Percentiles rank a stretch among this genome's conserved stretches.
Evolutionary conservation across 1,140 invertebrate genomes (phyloP).

Genomic region (Oppia nitens): DNA sequence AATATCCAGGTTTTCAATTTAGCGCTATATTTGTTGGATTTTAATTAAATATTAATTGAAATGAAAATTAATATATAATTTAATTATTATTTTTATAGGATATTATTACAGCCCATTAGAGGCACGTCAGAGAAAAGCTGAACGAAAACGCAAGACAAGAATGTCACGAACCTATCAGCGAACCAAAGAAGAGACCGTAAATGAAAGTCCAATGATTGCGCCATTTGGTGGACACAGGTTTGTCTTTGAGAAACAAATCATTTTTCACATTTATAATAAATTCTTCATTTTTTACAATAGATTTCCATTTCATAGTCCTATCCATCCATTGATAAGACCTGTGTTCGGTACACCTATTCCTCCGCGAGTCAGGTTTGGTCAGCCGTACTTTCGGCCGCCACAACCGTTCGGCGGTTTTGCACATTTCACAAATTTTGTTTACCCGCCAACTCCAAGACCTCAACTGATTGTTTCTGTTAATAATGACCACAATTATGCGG

Average conservation of each 20-base stretch:
- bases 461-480: neutral
- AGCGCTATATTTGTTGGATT: neutral
- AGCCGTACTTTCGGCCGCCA: neutral
- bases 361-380: neutral
- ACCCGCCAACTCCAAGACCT: neutral
- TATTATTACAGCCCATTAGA: constrained; percentile 17
- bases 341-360: neutral
- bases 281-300: no score
- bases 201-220: no score
- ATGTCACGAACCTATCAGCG: neutral
- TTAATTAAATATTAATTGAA: neutral
- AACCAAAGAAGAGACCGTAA: neutral
- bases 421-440: neutral
- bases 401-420: neutral
- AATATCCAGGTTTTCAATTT: constrained; percentile 38
- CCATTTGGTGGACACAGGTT: no score
- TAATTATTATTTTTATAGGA: constrained; percentile 7
- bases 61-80: neutral
- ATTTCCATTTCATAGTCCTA: neutral
- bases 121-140: constrained; percentile 12
- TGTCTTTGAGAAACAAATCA: neutral
- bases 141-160: constrained; percentile 4
- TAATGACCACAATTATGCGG: neutral
- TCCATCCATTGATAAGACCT: neutral
- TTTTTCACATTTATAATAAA: neutral